Evolutionary conservation across 2,888 invertebrate genomes (phyloP), one percentile per base, ranked within the genome.

Genomic region (Drosophila mimica): DNA sequence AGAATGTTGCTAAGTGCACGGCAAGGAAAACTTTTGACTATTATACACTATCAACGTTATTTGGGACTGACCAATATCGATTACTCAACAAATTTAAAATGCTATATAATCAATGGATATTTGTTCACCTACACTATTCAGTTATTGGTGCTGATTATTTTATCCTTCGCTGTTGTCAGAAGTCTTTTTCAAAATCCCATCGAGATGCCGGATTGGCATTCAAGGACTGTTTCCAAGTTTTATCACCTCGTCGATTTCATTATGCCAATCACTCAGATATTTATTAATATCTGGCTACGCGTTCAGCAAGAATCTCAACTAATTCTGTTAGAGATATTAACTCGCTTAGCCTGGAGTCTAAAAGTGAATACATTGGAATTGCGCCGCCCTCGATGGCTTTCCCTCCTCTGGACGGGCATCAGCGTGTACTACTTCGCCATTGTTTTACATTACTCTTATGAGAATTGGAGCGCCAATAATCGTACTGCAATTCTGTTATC

Each of bases 41-140:
- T 72, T 40, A 8, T 71, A 33, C 59, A 72, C 33, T 73, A 73
- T 28, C 73, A 70, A 25, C 70, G 71, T 8, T 71, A 53, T 48
- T 30, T 71, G 36, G 71, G 71, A 4, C 40, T 71, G 2, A 62
- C 36, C 9, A 57, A 70, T 20, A 58, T 71, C 13, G 62, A 71
- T 43, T 71, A 63, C 34, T 71, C 71, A 11, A 59, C 0, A 3
- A 30, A 1, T 13, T 34, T 25, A 0, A 20, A 20, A 11, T 4
- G 25, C 6, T 71, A 71, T 34, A 43, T 70, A 15, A 25, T 71
- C 6, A 58, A 63, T 40, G 62, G 57, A 20, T 70, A 48, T 30
- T 52, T 48, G 52, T 9, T 13, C 3, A 49, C 62, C 3, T n/a
- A 30, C 11, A n/a, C n/a, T 48, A 70, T 53, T 11, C 71, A 70